These are phyloP conservation scores for Ecdyonurus torrentis DNA, from an alignment of 2,888 invertebrate genomes.

Conservation along the genomic window DNA sequence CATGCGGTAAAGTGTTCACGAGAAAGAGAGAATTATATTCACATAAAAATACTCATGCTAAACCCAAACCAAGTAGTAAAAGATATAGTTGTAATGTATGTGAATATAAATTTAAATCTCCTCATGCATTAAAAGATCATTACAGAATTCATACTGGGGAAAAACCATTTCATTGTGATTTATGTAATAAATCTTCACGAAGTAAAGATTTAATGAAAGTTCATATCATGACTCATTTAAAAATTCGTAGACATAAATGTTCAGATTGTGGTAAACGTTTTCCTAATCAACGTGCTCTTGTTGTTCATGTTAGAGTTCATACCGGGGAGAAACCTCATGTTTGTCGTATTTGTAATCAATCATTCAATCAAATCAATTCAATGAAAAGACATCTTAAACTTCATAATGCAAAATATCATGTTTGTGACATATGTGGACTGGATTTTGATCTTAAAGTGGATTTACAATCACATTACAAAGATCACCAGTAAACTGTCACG, in stretches of 20 bases:
- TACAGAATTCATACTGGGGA: neutral
- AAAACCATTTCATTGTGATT: neutral
- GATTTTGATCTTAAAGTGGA: neutral
- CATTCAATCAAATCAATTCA: neutral
- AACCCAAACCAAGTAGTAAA: neutral
- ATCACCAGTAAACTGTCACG: too few species aligned
- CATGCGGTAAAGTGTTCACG: neutral
- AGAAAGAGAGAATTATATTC: neutral
- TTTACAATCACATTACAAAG: neutral
- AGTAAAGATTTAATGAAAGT: neutral
- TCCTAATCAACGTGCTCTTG: neutral
- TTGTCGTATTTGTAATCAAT: neutral
- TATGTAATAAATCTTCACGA: neutral
- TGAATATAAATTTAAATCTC: neutral
- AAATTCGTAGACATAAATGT: slow-evolving; percentile 30
- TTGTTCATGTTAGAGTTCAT: neutral
- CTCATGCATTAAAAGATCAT: neutral
- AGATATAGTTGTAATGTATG: neutral
- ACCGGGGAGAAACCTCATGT: neutral
- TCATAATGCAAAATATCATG: neutral
- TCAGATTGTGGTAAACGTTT: slow-evolving; percentile 32
- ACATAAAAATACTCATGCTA: neutral
- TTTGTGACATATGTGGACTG: neutral
- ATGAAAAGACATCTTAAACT: neutral
- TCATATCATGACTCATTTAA: neutral